Base-by-base conservation (phyloP, 2,113 vertebrate genomes). In the Labeo catla region DNA sequence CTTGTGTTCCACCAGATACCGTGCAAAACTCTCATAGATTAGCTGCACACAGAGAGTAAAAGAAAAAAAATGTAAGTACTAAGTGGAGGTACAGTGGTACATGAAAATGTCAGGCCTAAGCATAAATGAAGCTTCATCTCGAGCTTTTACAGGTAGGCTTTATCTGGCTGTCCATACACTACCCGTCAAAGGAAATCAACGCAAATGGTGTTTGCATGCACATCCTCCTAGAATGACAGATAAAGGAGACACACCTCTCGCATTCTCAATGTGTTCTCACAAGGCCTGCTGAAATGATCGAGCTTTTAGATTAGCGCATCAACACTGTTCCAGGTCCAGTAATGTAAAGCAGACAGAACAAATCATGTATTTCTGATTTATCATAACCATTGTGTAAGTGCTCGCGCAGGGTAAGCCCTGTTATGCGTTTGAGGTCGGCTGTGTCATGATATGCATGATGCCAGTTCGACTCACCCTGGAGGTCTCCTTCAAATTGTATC, bases 21-120 rank as follows among this genome's bases (percentile, higher is more conserved):
- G 91, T 87, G 97, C 96, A 93, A 98, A 97, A 87, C 98, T 98
- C 84, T 98, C 96, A 91, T 98, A 99, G 94, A 99, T 97, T 23
- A 99, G 94, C 98, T 99, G 93, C 92, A 82, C 86, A 74, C 87
- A 87, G 86, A 89, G 2, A 74, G 8, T 79, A 66, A 50, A 65
- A 66, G n/a, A 54, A 23, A 66, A 19, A 16, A 36, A 2, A 54
- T 39, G 13, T 65, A 80, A 34, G 28, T 21, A 65, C 43, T 70
- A 49, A 76, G 19, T 61, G 6, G 12, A 23, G 39, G 8, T 34
- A 15, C 23, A n/a, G 34, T 43, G 6, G 10, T n/a, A n/a, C 13
- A 83, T 45, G 28, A 16, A 11, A 16, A 79, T 13, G 68, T 21
- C 68, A 45, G 73, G 73, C 73, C 73, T 76, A 15, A 16, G 12